phyloP scores from a whole-genome alignment of 2,113 vertebrate genomes.

The Chroicocephalus ridibundus region DNA sequence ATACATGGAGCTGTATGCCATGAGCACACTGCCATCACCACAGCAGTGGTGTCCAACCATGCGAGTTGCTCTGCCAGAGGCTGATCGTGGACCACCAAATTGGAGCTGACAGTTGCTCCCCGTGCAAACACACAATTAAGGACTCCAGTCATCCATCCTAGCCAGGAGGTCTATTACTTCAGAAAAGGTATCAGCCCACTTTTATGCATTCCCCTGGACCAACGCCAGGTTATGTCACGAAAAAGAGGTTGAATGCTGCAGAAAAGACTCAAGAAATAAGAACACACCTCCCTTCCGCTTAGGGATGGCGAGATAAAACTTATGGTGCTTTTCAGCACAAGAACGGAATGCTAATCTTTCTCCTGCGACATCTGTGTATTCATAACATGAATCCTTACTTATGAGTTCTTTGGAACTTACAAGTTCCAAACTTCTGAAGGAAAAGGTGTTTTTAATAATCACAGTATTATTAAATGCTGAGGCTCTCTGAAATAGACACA shows the following conservation, averaged over 20 bases:
- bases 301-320: neutral
- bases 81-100: rapidly evolving
- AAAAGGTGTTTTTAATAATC: neutral
- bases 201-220: neutral
- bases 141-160: neutral
- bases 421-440: neutral
- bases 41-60: neutral
- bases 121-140: neutral
- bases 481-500: neutral
- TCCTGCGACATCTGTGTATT: neutral
- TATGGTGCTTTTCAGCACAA: neutral
- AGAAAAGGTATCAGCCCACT: neutral
- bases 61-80: neutral
- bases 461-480: neutral
- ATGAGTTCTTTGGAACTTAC: neutral
- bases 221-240: neutral
- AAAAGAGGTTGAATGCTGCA: neutral
- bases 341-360: neutral
- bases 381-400: neutral
- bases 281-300: neutral
- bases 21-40: neutral
- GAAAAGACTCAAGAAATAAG: neutral
- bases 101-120: neutral
- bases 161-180: neutral
- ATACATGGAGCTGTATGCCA: neutral